Conservation (phyloP, 2,797 vertebrate species). For the Anguilla obscura region DNA sequence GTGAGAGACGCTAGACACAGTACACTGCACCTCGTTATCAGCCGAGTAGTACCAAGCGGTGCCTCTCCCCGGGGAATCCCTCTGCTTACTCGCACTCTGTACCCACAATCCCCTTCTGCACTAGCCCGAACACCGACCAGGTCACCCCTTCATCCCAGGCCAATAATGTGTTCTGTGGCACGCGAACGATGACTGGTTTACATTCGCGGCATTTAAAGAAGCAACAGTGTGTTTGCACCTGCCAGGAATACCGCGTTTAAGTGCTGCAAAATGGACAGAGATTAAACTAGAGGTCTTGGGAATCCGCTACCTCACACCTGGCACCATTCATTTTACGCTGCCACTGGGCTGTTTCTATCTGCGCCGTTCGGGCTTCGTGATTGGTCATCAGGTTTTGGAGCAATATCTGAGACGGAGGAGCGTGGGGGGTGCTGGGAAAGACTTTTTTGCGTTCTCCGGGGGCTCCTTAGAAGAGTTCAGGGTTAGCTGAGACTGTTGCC, state of each 20-base stretch:
- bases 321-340: neutral
- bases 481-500: neutral
- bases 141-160: neutral
- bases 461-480: no score
- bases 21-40: conserved; percentile 12
- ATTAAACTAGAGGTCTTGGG: neutral
- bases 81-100: neutral
- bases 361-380: neutral
- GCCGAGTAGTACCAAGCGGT: neutral
- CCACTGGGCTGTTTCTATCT: neutral
- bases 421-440: neutral
- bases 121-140: neutral
- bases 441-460: no score
- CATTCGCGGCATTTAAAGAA: neutral
- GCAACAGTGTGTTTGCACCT: neutral
- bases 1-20: neutral
- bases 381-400: neutral
- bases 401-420: neutral
- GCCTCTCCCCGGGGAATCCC: conserved; percentile 1
- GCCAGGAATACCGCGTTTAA: neutral
- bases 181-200: neutral
- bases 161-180: neutral
- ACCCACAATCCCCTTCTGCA: neutral
- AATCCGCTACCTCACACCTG: neutral
- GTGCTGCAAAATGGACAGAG: conserved; percentile 7